Evolutionary conservation across 2,113 vertebrate species (phyloP).

Genomic region (Dipodomys ordii): DNA sequence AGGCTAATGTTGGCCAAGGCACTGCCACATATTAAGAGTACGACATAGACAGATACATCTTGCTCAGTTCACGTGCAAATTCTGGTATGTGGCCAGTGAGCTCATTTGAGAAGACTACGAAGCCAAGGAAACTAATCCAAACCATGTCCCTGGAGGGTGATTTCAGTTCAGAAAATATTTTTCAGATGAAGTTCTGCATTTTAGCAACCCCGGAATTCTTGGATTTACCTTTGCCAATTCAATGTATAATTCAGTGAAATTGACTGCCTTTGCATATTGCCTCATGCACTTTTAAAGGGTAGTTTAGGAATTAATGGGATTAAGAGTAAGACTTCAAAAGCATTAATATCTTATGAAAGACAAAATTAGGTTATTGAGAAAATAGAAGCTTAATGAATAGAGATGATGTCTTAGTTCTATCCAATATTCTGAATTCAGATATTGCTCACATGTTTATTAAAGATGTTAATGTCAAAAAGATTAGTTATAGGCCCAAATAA

Average conservation of each 20-base stretch:
- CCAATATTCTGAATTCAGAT: conserved; percentile 56
- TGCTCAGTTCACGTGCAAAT: not conserved
- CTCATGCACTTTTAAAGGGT: conserved; percentile 66
- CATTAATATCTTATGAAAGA: conserved; percentile 69
- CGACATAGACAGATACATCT: not conserved
- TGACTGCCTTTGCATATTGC: conserved; percentile 37
- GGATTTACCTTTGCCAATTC: conserved; percentile 57
- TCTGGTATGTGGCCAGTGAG: not conserved
- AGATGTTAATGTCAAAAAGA: conserved; percentile 72
- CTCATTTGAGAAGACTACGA: not conserved
- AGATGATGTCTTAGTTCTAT: conserved; percentile 58
- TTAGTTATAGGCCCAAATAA: conserved; percentile 60
- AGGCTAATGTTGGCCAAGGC: not conserved
- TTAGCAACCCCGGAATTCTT: conserved; percentile 41
- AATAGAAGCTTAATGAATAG: conserved; percentile 72
- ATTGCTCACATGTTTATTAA: conserved; percentile 70
- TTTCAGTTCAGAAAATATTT: not conserved
- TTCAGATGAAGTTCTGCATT: not conserved
- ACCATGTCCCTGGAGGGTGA: not conserved
- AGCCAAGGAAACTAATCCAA: not conserved
- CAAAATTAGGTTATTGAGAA: conserved; percentile 74
- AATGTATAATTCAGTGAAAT: conserved; percentile 40
- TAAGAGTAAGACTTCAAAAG: conserved; percentile 69
- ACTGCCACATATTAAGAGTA: not conserved
- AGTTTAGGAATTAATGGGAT: conserved; percentile 70